These are phyloP conservation scores for Chelidonichthys spinosus DNA, from an alignment of 2,797 vertebrate genomes.

Conservation along the genomic window DNA sequence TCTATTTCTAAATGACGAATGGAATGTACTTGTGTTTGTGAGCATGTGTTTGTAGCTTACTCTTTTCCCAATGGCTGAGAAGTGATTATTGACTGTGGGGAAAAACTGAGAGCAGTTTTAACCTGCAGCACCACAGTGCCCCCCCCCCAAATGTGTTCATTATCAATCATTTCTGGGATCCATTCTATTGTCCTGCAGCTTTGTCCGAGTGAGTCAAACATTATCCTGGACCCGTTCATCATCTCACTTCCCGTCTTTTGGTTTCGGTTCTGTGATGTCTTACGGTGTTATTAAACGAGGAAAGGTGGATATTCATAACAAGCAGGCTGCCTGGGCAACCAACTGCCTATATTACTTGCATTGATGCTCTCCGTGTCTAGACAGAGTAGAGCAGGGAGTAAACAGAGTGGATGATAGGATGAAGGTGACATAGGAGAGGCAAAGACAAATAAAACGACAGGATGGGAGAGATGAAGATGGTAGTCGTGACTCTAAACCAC, in stretches of 20 bases:
- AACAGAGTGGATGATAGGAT: slow-evolving; percentile 40
- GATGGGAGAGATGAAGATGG: slow-evolving; percentile 34
- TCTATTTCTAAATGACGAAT: slow-evolving; percentile 31
- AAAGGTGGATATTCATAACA: slow-evolving; percentile 44
- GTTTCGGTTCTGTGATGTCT: slow-evolving; percentile 21
- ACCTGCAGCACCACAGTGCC: slow-evolving; percentile 3
- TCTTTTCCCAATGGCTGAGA: slow-evolving; percentile 14
- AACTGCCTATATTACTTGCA: slow-evolving; percentile 43
- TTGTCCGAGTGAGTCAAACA: slow-evolving; percentile 10
- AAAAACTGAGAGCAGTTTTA: slow-evolving; percentile 8
- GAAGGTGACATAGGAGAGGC: slow-evolving; percentile 35
- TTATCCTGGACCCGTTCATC: background rate
- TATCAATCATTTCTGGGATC: slow-evolving; percentile 1
- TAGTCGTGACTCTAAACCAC: slow-evolving; percentile 60
- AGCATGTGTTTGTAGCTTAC: background rate
- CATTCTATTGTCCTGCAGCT: background rate
- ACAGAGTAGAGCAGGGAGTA: slow-evolving; percentile 43
- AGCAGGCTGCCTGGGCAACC: slow-evolving; percentile 11
- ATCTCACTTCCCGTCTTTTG: slow-evolving; percentile 19
- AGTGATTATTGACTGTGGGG: slow-evolving; percentile 7
- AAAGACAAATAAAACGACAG: background rate
- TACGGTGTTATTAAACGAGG: slow-evolving; percentile 16
- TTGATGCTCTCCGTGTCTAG: slow-evolving; percentile 50
- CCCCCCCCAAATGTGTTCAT: background rate
- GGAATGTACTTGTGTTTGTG: slow-evolving; percentile 17